phyloP scores from a whole-genome alignment of 2,113 vertebrate species.

The Zosterops pallidus region DNA sequence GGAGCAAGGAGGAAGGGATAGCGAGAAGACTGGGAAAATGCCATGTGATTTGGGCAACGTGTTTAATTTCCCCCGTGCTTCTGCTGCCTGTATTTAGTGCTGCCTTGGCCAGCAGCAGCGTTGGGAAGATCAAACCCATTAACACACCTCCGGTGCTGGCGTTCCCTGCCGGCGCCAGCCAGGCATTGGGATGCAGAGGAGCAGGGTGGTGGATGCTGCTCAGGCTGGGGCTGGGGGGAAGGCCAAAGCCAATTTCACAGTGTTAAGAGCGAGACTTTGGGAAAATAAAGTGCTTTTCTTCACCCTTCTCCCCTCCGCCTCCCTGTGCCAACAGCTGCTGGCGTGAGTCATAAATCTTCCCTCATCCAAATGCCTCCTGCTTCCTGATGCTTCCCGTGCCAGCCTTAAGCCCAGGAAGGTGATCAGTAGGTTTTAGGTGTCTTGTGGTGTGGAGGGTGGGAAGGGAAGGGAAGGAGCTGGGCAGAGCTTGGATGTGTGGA shows the following conservation, averaged over 20 bases:
- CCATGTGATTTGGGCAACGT: fast-evolving
- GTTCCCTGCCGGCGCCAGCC: fast-evolving
- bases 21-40: neutral
- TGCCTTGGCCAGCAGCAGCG: neutral
- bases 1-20: neutral
- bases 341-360: slow-evolving; percentile 8
- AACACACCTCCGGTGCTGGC: neutral
- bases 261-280: neutral
- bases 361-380: neutral
- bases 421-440: neutral
- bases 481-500: fast-evolving
- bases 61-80: neutral
- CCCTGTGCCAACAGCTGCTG: neutral
- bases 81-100: neutral
- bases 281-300: neutral
- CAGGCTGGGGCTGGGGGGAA: neutral
- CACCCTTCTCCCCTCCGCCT: neutral
- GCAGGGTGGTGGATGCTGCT: neutral
- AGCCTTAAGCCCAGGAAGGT: neutral
- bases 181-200: neutral
- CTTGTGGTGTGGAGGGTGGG: neutral
- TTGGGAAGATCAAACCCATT: neutral
- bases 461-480: neutral
- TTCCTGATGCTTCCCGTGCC: neutral
- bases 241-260: neutral